Conservation (phyloP, 1,140 invertebrate genomes). For the Drosophila kurseongensis region DNA sequence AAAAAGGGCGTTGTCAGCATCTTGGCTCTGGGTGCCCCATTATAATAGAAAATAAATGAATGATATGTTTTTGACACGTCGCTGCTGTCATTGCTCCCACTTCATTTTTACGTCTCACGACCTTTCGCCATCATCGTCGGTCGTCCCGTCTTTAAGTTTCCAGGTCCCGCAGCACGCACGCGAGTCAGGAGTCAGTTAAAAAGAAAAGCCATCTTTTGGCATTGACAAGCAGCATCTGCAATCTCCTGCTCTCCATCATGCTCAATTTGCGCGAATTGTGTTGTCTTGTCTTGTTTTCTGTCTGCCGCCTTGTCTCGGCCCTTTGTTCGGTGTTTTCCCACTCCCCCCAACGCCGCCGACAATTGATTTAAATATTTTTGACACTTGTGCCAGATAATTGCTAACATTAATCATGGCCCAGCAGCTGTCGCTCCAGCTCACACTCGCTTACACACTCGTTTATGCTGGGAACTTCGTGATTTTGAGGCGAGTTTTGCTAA, state of each 20-base stretch:
- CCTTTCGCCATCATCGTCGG: conserved; percentile 11
- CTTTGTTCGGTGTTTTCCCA: conserved; percentile 33
- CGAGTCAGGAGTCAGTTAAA: conserved; percentile 55
- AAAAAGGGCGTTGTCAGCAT: conserved; percentile 48
- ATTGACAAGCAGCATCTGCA: conserved; percentile 67
- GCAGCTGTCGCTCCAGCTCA: conserved; percentile 56
- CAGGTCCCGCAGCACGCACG: conserved; percentile 20
- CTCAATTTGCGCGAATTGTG: conserved; percentile 83
- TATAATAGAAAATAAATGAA: conserved; percentile 84
- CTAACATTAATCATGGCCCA: conserved; percentile 74
- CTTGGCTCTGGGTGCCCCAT: conserved; percentile 46
- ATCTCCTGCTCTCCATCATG: conserved; percentile 73
- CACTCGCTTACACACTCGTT: conserved; percentile 8
- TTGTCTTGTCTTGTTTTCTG: conserved; percentile 75
- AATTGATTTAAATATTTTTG: conserved; percentile 84
- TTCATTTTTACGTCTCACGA: conserved; percentile 63
- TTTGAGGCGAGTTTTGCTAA: conserved; percentile 1
- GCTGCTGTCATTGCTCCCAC: conserved; percentile 70
- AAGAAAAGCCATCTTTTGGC: conserved; percentile 65
- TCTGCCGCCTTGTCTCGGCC: conserved; percentile 55
- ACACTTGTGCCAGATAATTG: conserved; percentile 79
- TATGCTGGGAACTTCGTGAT: conserved; percentile 1
- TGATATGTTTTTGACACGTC: conserved; percentile 84
- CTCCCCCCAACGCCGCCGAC: conserved; percentile 13
- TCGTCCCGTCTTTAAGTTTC: conserved; percentile 55